Percentiles rank a stretch among this genome's conserved stretches.
Evolutionary conservation across 2,113 vertebrate species (phyloP).

Genomic region (Caloenas nicobarica): DNA sequence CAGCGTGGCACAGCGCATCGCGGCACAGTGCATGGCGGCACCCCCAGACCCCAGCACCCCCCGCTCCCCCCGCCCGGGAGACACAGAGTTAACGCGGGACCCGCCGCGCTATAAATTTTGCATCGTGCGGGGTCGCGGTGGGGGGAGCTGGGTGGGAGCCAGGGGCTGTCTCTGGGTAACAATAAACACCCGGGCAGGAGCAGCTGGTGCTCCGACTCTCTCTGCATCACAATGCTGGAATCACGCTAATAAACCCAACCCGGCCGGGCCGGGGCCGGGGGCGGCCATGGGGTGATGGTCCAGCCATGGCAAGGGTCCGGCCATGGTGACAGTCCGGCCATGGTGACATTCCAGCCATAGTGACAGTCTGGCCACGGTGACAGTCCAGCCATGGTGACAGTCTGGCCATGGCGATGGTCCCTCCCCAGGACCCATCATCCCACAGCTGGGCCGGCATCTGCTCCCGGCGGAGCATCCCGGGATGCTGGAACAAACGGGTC

Average conservation of each 20-base stretch:
- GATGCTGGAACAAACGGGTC: background rate
- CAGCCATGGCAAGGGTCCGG: background rate
- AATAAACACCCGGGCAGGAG: constrained; percentile 82
- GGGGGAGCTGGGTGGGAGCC: constrained; percentile 78
- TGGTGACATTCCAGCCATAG: too few species aligned
- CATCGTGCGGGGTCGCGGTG: constrained; percentile 54
- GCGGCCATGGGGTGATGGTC: too few species aligned
- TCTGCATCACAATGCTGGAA: constrained; percentile 83
- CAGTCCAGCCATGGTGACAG: too few species aligned
- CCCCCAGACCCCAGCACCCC: background rate
- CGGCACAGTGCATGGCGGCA: accelerated
- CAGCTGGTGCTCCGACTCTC: constrained; percentile 82
- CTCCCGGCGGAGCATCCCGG: background rate
- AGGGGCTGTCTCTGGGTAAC: constrained; percentile 86
- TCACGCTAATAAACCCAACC: constrained; percentile 74
- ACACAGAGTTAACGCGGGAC: constrained; percentile 74
- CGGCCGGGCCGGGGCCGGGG: too few species aligned
- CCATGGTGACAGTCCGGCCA: too few species aligned
- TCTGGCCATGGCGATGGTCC: background rate
- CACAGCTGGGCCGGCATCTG: background rate
- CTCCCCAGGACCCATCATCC: too few species aligned
- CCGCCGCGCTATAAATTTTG: constrained; percentile 78
- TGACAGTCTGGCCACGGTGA: background rate
- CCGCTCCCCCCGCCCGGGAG: constrained; percentile 11
- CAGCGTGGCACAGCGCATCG: too few species aligned